Conservation (phyloP, 2,888 invertebrate genomes). For the Ormyrus thymus region DNA sequence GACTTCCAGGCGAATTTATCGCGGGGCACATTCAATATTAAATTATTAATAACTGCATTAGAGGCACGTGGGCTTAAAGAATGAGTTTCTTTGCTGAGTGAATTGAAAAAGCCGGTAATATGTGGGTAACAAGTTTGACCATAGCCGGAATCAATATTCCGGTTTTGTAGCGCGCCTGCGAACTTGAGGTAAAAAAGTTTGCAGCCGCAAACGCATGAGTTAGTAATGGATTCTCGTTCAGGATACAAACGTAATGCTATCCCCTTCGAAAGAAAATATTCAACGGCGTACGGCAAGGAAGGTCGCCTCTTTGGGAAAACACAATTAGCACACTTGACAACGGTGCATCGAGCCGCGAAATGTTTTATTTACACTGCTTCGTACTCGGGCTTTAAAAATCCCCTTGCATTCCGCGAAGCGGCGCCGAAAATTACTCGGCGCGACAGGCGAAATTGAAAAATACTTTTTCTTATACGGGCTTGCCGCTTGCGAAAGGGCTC, state of each 20-base stretch:
- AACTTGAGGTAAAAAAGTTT: conserved; percentile 42
- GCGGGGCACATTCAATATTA: too few species aligned
- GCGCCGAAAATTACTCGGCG: neutral
- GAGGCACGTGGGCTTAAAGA: too few species aligned
- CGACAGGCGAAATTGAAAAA: conserved; percentile 46
- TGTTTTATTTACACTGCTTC: too few species aligned
- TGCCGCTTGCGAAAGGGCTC: neutral
- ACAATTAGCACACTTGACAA: neutral
- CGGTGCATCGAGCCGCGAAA: too few species aligned
- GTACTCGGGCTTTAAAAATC: too few species aligned
- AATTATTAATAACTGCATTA: too few species aligned
- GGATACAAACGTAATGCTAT: conserved; percentile 2
- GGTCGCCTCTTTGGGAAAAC: conserved; percentile 12
- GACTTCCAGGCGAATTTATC: neutral
- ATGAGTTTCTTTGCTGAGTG: conserved; percentile 9
- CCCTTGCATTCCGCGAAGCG: neutral
- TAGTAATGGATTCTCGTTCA: conserved; percentile 32
- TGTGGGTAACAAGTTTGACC: conserved; percentile 11
- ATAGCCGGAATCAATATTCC: conserved; percentile 40
- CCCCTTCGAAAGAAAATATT: conserved; percentile 5
- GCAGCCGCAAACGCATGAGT: conserved; percentile 47
- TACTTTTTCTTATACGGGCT: conserved; percentile 57
- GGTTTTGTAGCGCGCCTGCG: conserved; percentile 20
- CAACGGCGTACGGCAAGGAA: neutral
- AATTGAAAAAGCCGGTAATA: conserved; percentile 16